These are phyloP conservation scores for Drosophila peninsularis DNA, from an alignment of 2,888 invertebrate species.

Conservation along the genomic window DNA sequence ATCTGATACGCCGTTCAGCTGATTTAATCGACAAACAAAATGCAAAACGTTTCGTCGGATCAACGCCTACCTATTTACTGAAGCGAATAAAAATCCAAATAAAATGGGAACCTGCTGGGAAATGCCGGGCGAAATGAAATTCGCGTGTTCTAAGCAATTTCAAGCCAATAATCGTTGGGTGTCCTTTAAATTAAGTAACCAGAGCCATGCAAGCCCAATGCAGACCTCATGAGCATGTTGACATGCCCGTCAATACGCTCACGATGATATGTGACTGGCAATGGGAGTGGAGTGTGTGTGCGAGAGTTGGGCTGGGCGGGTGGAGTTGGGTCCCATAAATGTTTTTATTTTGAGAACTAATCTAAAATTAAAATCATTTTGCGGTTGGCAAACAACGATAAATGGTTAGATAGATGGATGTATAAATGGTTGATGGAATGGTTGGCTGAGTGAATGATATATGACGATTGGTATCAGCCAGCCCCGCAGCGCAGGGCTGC, in stretches of 20 bases:
- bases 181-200: conserved; percentile 80
- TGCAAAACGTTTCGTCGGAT: conserved; percentile 61
- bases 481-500: conserved; percentile 15
- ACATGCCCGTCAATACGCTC: conserved; percentile 49
- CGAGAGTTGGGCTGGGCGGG: neutral
- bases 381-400: conserved; percentile 50
- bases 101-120: conserved; percentile 29
- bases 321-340: neutral
- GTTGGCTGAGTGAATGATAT: conserved; percentile 50
- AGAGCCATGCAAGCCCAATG: conserved; percentile 71
- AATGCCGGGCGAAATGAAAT: conserved; percentile 43
- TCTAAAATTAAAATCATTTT: conserved; percentile 83
- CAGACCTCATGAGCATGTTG: conserved; percentile 48
- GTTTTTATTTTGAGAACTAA: conserved; percentile 60
- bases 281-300: conserved; percentile 25
- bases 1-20: neutral
- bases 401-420: conserved; percentile 41
- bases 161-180: conserved; percentile 78
- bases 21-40: conserved; percentile 32
- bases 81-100: conserved; percentile 46
- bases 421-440: conserved; percentile 18
- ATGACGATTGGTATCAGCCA: conserved; percentile 64
- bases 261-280: conserved; percentile 58
- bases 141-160: conserved; percentile 80
- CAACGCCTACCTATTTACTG: conserved; percentile 74